phyloP scores from a whole-genome alignment of 2,797 vertebrate genomes.

The Diceros bicornis region DNA sequence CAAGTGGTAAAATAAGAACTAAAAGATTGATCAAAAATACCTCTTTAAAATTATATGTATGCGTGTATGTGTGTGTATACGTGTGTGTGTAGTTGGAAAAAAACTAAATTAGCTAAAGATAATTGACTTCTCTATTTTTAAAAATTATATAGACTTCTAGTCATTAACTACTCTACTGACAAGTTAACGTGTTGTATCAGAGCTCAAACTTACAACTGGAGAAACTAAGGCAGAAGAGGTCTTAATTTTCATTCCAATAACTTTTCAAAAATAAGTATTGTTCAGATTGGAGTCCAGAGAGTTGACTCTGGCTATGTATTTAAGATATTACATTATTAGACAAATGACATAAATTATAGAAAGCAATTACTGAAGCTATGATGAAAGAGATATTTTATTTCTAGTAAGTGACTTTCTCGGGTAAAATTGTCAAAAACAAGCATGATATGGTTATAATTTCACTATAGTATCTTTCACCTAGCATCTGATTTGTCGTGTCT shows the following conservation, averaged over 20 bases:
- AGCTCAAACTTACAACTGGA: background rate
- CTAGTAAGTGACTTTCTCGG: background rate
- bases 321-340: background rate
- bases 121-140: background rate
- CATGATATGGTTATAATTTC: background rate
- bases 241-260: background rate
- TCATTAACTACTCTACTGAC: background rate
- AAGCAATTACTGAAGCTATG: background rate
- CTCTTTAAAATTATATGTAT: background rate
- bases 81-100: background rate
- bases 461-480: background rate
- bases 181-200: background rate
- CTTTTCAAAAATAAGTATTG: constrained; percentile 35
- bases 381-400: constrained; percentile 20
- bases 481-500: background rate
- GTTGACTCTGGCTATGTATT: background rate
- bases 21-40: background rate
- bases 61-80: background rate
- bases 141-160: background rate
- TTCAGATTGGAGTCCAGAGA: background rate
- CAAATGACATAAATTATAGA: background rate
- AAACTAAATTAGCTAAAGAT: background rate
- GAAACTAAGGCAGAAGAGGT: background rate
- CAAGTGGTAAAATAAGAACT: background rate
- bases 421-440: background rate